Percentiles rank a stretch among this genome's conserved stretches.
phyloP scores from a whole-genome alignment of 1,140 invertebrate genomes.

The Dryas iulia region DNA sequence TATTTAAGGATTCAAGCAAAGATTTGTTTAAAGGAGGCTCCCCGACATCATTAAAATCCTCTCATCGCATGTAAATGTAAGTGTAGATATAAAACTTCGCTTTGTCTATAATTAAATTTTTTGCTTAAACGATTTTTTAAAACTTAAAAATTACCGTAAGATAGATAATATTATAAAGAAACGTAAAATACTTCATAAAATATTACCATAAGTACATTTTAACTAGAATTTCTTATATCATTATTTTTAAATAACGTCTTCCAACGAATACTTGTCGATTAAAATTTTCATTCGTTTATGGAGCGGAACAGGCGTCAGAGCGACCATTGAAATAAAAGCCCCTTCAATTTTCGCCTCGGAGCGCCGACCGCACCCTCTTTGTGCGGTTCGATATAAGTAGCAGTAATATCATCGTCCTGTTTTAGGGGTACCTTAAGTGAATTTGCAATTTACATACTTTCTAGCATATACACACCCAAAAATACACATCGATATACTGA shows the following conservation, averaged over 20 bases:
- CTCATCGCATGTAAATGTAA: too few relatives aligned
- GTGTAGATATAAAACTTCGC: too few relatives aligned
- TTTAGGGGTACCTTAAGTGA: not conserved
- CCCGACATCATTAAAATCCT: too few relatives aligned
- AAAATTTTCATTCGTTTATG: slow-evolving; percentile 33
- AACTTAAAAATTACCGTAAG: too few relatives aligned
- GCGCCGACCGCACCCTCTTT: slow-evolving; percentile 15
- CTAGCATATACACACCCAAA: not conserved
- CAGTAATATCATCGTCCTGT: not conserved
- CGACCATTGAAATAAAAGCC: slow-evolving; percentile 28
- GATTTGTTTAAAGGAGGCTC: not conserved
- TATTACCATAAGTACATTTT: not conserved
- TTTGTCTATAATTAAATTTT: too few relatives aligned
- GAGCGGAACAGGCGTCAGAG: slow-evolving; percentile 28
- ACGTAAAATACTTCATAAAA: too few relatives aligned
- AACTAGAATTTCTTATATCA: not conserved
- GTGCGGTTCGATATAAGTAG: not conserved
- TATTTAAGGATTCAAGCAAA: not conserved
- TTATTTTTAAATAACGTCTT: not conserved
- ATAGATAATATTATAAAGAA: too few relatives aligned
- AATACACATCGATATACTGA: slow-evolving; percentile 12
- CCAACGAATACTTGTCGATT: slow-evolving; percentile 6
- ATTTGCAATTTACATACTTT: not conserved
- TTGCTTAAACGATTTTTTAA: too few relatives aligned
- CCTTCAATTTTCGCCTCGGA: slow-evolving; percentile 12